These are phyloP conservation scores for Branchinecta lynchi DNA, from an alignment of 1,140 invertebrate species.

Conservation along the genomic window DNA sequence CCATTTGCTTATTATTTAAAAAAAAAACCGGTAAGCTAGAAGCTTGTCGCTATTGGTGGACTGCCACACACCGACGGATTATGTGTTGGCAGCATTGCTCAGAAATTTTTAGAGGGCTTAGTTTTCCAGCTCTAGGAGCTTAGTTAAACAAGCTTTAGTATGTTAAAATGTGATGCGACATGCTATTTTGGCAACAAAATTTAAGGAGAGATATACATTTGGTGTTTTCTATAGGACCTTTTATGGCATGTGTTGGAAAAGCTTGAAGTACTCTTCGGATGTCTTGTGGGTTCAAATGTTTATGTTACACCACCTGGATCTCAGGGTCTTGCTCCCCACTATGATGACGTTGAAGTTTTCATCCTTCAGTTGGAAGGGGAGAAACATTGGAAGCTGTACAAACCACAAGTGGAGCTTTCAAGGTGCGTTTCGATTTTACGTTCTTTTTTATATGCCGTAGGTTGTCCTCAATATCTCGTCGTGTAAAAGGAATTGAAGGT, in stretches of 20 bases:
- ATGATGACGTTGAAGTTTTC: slow-evolving; percentile 50
- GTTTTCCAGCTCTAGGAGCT: neutral
- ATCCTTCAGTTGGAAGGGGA: slow-evolving; percentile 45
- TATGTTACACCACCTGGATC: slow-evolving; percentile 41
- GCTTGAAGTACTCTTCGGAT: slow-evolving; percentile 19
- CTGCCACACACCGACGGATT: neutral
- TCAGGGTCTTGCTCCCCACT: slow-evolving; percentile 46
- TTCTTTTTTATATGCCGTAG: neutral
- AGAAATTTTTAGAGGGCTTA: neutral
- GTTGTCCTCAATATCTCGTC: neutral
- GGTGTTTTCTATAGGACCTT: slow-evolving; percentile 17
- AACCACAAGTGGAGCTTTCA: slow-evolving; percentile 25
- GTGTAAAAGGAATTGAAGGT: neutral
- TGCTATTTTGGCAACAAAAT: neutral
- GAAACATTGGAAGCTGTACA: slow-evolving; percentile 43
- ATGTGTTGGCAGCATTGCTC: neutral
- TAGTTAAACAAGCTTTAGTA: neutral
- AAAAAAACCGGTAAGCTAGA: too few species aligned
- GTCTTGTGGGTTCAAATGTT: slow-evolving; percentile 28
- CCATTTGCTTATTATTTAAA: too few species aligned
- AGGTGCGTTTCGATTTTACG: slow-evolving; percentile 21
- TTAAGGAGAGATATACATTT: neutral
- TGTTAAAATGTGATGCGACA: neutral
- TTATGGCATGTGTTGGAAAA: slow-evolving; percentile 20
- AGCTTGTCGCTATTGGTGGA: neutral